phyloP scores from a whole-genome alignment of 2,888 invertebrate genomes.

The Actias luna region DNA sequence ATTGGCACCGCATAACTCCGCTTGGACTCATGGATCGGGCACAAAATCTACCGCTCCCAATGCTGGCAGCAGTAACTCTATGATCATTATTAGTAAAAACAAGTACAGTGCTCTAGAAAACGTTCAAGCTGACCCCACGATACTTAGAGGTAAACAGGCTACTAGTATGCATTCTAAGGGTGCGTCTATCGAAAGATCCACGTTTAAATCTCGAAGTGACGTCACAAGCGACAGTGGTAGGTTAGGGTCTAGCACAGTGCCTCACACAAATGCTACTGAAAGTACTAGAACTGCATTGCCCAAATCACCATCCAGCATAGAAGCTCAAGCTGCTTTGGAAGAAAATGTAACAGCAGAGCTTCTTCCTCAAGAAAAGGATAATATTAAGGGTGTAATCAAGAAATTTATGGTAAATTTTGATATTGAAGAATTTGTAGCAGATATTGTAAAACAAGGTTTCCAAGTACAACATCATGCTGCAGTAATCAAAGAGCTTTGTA shows the following conservation, averaged over 20 bases:
- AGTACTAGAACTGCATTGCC: conserved; percentile 42
- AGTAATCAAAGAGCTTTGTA: conserved; percentile 61
- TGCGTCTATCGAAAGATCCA: conserved; percentile 74
- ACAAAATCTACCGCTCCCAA: conserved; percentile 59
- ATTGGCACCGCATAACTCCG: conserved; percentile 62
- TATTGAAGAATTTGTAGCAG: conserved; percentile 56
- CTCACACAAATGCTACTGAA: conserved; percentile 54
- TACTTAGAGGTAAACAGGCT: conserved; percentile 45
- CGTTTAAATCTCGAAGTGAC: conserved; percentile 70
- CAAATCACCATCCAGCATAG: conserved; percentile 32
- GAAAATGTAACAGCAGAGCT: conserved; percentile 52
- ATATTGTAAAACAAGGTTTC: conserved; percentile 52
- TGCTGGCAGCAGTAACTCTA: conserved; percentile 48
- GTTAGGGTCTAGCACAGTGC: conserved; percentile 56
- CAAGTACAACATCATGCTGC: conserved; percentile 60
- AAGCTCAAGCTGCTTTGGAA: conserved; percentile 32
- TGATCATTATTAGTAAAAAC: conserved; percentile 63
- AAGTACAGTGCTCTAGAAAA: conserved; percentile 66
- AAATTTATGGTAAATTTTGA: conserved; percentile 57
- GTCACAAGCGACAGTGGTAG: conserved; percentile 23
- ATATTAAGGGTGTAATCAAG: conserved; percentile 57
- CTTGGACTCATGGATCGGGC: conserved; percentile 71
- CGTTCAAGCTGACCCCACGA: conserved; percentile 58
- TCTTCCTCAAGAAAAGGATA: conserved; percentile 53
- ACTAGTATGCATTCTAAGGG: conserved; percentile 69